A percentile compares a stretch with the other conserved stretches of the same genome.
Evolutionary conservation across 2,113 vertebrate genomes (phyloP).

Genomic region (Felis catus): F.catus_Fca126_mat1.0 CM031424.1:83945501-83946000

Average conservation of each 20-base stretch:
- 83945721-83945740: background rate
- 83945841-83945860: background rate
- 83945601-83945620: background rate
- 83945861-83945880: background rate
- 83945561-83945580: background rate
- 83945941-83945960: background rate
- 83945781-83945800: background rate
- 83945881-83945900: background rate
- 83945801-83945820: background rate
- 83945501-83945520: background rate
- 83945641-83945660: background rate
- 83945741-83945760: background rate
- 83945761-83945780: background rate
- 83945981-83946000: slow-evolving; percentile 8
- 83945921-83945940: background rate
- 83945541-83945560: background rate
- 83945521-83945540: background rate
- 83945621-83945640: background rate
- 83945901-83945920: slow-evolving; percentile 27
- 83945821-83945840: background rate
- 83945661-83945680: background rate
- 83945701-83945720: background rate
- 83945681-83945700: background rate
- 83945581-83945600: background rate
- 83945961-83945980: slow-evolving; percentile 14